These are phyloP conservation scores for Mirounga angustirostris DNA, from an alignment of 2,113 vertebrate species.

Conservation along the genomic window DNA sequence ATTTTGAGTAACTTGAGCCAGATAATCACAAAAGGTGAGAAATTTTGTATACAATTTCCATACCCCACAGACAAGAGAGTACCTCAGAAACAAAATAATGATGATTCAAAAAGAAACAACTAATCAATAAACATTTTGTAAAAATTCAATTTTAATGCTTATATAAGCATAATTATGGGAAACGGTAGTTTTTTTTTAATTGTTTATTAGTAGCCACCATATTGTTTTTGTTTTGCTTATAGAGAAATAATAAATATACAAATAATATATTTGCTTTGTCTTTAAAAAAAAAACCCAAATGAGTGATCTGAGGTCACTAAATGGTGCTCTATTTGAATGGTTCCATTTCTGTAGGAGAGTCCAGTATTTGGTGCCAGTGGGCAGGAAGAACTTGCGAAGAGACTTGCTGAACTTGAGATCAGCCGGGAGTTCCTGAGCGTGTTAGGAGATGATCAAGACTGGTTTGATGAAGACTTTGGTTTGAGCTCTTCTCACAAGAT, in stretches of 20 bases:
- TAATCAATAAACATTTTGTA: conserved; percentile 52
- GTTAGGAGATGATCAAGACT: conserved; percentile 97
- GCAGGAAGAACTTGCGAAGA: conserved; percentile 96
- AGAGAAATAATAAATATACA: conserved; percentile 49
- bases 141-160: conserved; percentile 47
- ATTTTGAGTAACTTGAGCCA: conserved; percentile 76
- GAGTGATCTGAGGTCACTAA: conserved; percentile 46
- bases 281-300: background rate
- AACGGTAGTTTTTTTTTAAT: conserved; percentile 30
- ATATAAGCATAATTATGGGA: conserved; percentile 35
- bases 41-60: conserved; percentile 54
- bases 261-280: conserved; percentile 54
- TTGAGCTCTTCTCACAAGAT: conserved; percentile 93
- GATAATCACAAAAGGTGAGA: conserved; percentile 70
- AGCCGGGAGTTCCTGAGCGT: conserved; percentile 93
- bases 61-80: conserved; percentile 27
- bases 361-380: conserved; percentile 94
- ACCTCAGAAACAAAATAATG: conserved; percentile 52
- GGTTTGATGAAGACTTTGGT: conserved; percentile 99
- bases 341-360: conserved; percentile 90
- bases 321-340: background rate
- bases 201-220: conserved; percentile 19
- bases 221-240: conserved; percentile 58
- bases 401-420: conserved; percentile 95
- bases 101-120: background rate